Base-by-base conservation (phyloP, 2,113 vertebrate species). In the Pygoscelis antarcticus region DNA sequence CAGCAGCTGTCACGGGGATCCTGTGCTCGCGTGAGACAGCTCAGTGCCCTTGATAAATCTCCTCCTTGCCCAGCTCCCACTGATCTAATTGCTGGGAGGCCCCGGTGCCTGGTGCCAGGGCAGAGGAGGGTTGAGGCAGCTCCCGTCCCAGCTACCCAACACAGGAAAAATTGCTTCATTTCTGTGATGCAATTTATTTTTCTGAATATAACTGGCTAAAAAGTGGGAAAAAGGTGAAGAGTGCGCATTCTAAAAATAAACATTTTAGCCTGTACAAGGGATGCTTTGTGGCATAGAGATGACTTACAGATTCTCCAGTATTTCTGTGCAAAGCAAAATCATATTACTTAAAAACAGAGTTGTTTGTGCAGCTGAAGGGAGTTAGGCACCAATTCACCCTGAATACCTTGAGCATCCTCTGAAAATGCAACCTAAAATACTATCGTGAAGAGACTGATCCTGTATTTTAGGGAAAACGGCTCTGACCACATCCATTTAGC, bases 401-500 rank as follows among this genome's bases (percentile, higher is more conserved):
- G 68, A 32, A 13, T 55, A 23, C 20, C 72, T 61, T 60, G 11
- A 65, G 54, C 12, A 13, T 16, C 44, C 21, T n/a, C 62, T 85
- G 61, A 87, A 84, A 91, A 89, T 23, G 38, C 65, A 64, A 11
- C n/a, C 36, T 26, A 26, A 72, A 85, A 55, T 52, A 11, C 12
- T 25, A 1, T 2, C 34, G 47, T 25, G 49, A 77, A 36, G 69
- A 51, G 51, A 40, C 19, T 0, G 1, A 19, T 40, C 46, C 47
- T 1, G 0, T 17, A 13, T 71, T 68, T 83, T 27, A 71, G 40
- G 61, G 44, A 42, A 68, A 14, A 12, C 10, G 27, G 22, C 79
- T 81, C 64, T 0, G 1, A 14, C 30, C 10, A 0, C 22, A 0
- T 18, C 10, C 23, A 9, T 66, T 90, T 18, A n/a, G 82, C 26